Evolutionary conservation across 1,140 invertebrate species (phyloP).

Genomic region (Asbolus verrucosus): DNA sequence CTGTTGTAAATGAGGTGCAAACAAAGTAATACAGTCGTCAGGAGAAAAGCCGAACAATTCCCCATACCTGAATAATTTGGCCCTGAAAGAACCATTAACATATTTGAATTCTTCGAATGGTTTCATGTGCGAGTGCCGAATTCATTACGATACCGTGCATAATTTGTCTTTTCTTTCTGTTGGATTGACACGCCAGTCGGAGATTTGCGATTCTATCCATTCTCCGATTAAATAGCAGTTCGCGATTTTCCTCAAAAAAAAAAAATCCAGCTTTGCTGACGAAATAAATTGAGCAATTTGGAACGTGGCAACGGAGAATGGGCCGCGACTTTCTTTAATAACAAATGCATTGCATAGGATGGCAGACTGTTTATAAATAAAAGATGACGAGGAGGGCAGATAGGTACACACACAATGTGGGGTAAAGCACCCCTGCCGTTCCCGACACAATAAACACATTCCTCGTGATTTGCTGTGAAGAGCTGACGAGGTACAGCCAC

Average conservation of each 20-base stretch:
- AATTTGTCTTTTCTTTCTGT: no score
- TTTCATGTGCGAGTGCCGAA: neutral
- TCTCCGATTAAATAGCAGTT: conserved; percentile 3
- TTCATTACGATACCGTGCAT: neutral
- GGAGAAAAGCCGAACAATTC: neutral
- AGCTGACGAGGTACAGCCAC: conserved; percentile 14
- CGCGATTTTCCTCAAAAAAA: neutral
- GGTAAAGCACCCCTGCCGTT: conserved; percentile 17
- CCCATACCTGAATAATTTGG: no score
- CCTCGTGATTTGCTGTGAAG: conserved; percentile 38
- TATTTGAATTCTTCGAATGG: neutral
- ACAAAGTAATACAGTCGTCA: neutral
- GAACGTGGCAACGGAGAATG: no score
- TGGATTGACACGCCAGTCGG: no score
- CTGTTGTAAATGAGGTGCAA: neutral
- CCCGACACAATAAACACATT: conserved; percentile 36
- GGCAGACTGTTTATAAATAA: conserved; percentile 36
- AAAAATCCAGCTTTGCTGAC: no score
- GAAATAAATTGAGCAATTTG: neutral
- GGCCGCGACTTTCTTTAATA: neutral
- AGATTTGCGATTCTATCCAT: no score
- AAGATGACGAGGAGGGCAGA: conserved; percentile 18
- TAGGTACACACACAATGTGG: conserved; percentile 1
- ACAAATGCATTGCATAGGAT: neutral
- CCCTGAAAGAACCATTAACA: no score